Evolutionary conservation across 2,888 invertebrate genomes (phyloP), one percentile per base, ranked within the genome.

Genomic region (Cristatella mucedo): DNA sequence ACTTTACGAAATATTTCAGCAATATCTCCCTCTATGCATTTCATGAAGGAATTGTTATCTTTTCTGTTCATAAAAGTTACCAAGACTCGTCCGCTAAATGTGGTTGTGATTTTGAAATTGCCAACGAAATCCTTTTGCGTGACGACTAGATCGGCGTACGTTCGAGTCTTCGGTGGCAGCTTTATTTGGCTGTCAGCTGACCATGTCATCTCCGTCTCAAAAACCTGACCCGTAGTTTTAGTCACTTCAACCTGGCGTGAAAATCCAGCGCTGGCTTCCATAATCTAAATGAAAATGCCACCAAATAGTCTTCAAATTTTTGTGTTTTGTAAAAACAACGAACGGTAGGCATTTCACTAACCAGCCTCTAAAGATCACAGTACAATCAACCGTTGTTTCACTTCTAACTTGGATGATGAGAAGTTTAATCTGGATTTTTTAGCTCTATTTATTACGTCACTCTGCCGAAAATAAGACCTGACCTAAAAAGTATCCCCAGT

Each of bases 111-210:
- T 26, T 52, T 50, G 49, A 69, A 70, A 16, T 48, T 53, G 18
- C 66, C 66, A n/a, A 46, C 50, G 45, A 65, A 69, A 44, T 64
- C 63, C 52, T 68, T 60, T 48, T 70, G 69, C 33, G 61, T 62
- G 30, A 70, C 64, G 2, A 67, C 56, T 44, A 70, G 58, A 40
- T 61, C 62, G 2, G 69, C 70, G 18, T 59, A 63, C 3, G 67
- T 67, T 44, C 45, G 49, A 37, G 51, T 51, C 13, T 45, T 45
- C 0, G 46, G 33, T 6, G 65, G 66, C 1, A 69, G 68, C 41
- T 55, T 51, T 21, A 69, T 62, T 42, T 57, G 61, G 44, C 59
- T 66, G 49, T 70, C 67, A 2, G 70, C 68, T n/a, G 62, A 60
- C 70, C 70, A 70, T 3, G 63, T 59, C 40, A 70, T 53, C 29